Base-by-base conservation (phyloP, 1,140 invertebrate genomes). In the Zaprionus ghesquierei region DNA sequence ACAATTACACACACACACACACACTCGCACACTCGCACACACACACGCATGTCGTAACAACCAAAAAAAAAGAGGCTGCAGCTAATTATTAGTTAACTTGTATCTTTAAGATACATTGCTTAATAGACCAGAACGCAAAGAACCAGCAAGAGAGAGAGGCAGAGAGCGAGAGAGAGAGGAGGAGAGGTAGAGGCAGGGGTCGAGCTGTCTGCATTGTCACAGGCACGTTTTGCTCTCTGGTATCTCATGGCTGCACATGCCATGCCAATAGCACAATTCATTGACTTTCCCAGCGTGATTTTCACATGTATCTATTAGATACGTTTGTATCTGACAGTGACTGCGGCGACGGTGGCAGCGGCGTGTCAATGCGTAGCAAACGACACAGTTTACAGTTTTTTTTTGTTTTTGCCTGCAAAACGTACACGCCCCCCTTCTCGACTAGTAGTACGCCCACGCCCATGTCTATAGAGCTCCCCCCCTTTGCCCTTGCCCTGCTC, bases 31-130 rank as follows among this genome's bases (percentile, higher is more conserved):
- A 25, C 44, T 44, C 49, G 50, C 59, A 53, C 44, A 60, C 54
- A 33, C 46, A 27, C 23, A 49, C 46, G 31, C 35, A 89, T 89
- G 89, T 89, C 84, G 79, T 89, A 89, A 89, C 23, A 29, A 63
- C 61, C 20, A 8, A 63, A 68, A 8, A 63, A 68, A 53, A 53
- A 53, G 50, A 78, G 71, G 62, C 79, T 87, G 76, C 82, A 87
- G 74, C 85, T 89, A 87, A 89, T 87, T 87, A 87, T 89, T 89
- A 87, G 82, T 87, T 87, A 87, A 87, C 82, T 87, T 89, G 84
- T 89, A 87, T 89, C 84, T 87, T 87, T 79, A 89, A 89, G 77
- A 84, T 84, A 89, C 80, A 89, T 89, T 89, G 85, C 84, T 89
- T 89, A 89, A 89, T 89, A 89, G 85, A 89, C 84, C 84, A 89